Conservation (phyloP, 35 echinoderm and acorn worm genomes). For the Heliocidaris tuberculata region DNA sequence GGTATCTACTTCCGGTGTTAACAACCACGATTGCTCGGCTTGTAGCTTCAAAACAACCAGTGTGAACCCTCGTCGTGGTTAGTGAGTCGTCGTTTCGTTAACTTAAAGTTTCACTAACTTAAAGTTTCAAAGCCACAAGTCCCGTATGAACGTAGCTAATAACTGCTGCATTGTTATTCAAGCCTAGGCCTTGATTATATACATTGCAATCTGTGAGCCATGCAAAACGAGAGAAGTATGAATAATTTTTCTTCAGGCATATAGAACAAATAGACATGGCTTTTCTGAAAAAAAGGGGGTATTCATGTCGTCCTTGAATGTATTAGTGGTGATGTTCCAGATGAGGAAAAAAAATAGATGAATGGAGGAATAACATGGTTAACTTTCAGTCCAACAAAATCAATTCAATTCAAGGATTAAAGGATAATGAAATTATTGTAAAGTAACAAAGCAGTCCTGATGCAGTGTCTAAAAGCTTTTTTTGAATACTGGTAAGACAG, state of each 20-base stretch:
- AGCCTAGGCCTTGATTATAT: neutral
- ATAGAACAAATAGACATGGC: neutral
- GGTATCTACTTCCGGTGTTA: no score
- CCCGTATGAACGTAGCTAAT: no score
- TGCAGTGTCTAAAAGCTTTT: neutral
- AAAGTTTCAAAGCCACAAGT: no score
- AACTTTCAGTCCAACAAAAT: neutral
- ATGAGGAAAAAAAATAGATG: neutral
- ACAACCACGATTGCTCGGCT: no score
- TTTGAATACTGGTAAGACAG: neutral
- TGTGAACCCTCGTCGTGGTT: no score
- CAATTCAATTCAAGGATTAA: neutral
- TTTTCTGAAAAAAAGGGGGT: neutral
- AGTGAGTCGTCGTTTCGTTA: no score
- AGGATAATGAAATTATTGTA: neutral
- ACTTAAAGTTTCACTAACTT: no score
- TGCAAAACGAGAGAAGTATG: neutral
- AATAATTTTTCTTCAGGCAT: neutral
- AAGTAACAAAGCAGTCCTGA: no score
- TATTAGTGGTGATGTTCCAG: no score
- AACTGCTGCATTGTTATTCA: neutral
- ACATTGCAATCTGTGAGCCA: neutral
- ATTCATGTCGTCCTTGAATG: neutral
- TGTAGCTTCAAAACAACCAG: no score
- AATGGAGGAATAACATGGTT: neutral